Conservation (phyloP, 2,888 invertebrate genomes). For the Cephus pulcher region DNA sequence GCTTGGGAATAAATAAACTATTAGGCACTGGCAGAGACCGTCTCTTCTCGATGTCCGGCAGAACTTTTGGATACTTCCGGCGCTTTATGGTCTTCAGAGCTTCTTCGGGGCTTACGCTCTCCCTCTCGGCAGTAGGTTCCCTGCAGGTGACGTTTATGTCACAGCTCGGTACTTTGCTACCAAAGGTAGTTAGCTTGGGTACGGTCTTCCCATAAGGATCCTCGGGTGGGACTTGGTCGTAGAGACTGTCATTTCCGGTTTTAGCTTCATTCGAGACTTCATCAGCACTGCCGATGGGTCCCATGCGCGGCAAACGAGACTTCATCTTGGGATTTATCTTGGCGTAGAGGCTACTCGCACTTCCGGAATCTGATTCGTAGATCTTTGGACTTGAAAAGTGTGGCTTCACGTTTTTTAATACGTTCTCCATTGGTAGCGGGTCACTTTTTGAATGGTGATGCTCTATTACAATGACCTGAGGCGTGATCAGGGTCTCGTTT, state of each 20-base stretch:
- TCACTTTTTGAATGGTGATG: slow-evolving; percentile 64
- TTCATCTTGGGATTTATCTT: slow-evolving; percentile 59
- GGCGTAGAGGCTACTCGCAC: slow-evolving; percentile 60
- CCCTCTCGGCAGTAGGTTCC: slow-evolving; percentile 65
- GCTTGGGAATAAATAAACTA: slow-evolving; percentile 46
- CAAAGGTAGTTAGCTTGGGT: slow-evolving; percentile 55
- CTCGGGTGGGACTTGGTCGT: slow-evolving; percentile 28
- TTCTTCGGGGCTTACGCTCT: slow-evolving; percentile 75
- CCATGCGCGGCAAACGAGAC: slow-evolving; percentile 44
- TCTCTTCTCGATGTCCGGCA: slow-evolving; percentile 76
- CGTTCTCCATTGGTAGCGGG: slow-evolving; percentile 58
- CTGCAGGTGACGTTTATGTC: slow-evolving; percentile 83
- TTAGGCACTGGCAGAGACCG: slow-evolving; percentile 58
- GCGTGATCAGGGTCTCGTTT: slow-evolving; percentile 32
- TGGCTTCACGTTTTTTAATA: slow-evolving; percentile 57
- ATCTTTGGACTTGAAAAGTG: slow-evolving; percentile 55
- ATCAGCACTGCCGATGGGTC: slow-evolving; percentile 23
- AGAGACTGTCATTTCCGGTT: slow-evolving; percentile 43
- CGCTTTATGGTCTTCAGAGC: slow-evolving; percentile 79
- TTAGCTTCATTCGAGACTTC: slow-evolving; percentile 19
- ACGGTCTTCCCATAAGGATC: slow-evolving; percentile 31
- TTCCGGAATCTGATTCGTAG: slow-evolving; percentile 60
- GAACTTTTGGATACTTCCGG: slow-evolving; percentile 85
- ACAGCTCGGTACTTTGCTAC: slow-evolving; percentile 53
- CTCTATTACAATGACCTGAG: slow-evolving; percentile 60